Percentiles rank a stretch among this genome's conserved stretches.
These are phyloP conservation scores for Aegotheles bennettii DNA, from an alignment of 2,113 vertebrate genomes.

Conservation along the genomic window DNA sequence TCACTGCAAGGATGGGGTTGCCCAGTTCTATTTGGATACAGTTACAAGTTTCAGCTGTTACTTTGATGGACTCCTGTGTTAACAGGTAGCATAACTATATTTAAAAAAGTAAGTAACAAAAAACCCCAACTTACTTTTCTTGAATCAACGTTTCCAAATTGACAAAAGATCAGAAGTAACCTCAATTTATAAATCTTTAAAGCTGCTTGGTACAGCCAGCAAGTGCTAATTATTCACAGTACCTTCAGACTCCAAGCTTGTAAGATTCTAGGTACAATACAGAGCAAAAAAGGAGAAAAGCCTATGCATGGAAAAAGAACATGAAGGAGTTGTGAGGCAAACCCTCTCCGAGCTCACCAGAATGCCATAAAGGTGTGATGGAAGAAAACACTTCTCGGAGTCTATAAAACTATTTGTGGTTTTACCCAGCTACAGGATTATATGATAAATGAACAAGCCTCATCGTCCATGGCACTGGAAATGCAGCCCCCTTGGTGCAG, in stretches of 20 bases:
- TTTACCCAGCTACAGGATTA: background rate
- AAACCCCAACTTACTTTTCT: background rate
- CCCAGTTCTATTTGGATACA: background rate
- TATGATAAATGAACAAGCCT: background rate
- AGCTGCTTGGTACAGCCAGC: background rate
- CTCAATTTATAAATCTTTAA: background rate
- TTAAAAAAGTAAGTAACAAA: too few species aligned
- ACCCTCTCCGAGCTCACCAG: background rate
- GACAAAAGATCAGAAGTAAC: background rate
- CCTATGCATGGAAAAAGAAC: background rate
- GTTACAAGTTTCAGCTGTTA: background rate
- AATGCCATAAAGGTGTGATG: background rate
- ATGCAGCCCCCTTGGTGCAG: background rate
- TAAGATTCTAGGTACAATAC: background rate
- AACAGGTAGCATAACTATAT: background rate
- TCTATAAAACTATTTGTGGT: background rate
- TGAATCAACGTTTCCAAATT: background rate
- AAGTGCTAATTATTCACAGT: background rate
- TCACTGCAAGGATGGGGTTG: background rate
- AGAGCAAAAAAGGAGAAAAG: background rate
- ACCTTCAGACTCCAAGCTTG: background rate
- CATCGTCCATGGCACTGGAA: background rate
- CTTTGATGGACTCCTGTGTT: background rate
- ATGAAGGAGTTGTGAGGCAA: background rate
- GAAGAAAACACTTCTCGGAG: background rate